Percentiles rank a stretch among this genome's conserved stretches.
These are phyloP conservation scores for Agrochola lychnidis DNA, from an alignment of 2,888 invertebrate genomes.

Conservation along the genomic window DNA sequence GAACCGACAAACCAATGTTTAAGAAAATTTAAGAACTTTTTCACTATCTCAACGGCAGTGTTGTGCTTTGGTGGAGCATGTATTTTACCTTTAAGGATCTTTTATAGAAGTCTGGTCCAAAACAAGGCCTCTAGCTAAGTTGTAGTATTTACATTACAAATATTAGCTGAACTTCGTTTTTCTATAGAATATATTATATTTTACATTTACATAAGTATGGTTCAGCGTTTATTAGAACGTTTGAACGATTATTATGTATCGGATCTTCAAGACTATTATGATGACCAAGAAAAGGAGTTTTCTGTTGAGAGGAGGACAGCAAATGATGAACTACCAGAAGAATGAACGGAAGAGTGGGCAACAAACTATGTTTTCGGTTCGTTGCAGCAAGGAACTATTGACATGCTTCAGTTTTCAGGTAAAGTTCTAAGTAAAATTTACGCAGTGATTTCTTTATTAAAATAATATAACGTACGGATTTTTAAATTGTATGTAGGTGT, in stretches of 20 bases:
- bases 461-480: neutral
- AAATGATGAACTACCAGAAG: neutral
- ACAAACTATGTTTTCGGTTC: constrained; percentile 24
- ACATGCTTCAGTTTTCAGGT: constrained; percentile 36
- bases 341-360: constrained; percentile 19
- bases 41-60: neutral
- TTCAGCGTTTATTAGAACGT: neutral
- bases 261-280: neutral
- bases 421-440: neutral
- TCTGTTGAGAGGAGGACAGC: neutral
- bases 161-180: constrained; percentile 17
- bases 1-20: neutral
- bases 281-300: neutral
- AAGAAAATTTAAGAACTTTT: neutral
- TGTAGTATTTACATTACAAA: neutral
- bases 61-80: neutral
- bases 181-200: constrained; percentile 23
- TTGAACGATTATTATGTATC: constrained; percentile 6
- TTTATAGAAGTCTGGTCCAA: neutral
- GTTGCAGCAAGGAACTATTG: constrained; percentile 22
- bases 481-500: too few relatives aligned
- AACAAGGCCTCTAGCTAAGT: neutral
- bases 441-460: neutral
- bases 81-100: neutral
- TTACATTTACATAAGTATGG: constrained; percentile 13